Conservation (phyloP, 35 echinoderm and acorn worm genomes). For the Apostichopus californicus region DNA sequence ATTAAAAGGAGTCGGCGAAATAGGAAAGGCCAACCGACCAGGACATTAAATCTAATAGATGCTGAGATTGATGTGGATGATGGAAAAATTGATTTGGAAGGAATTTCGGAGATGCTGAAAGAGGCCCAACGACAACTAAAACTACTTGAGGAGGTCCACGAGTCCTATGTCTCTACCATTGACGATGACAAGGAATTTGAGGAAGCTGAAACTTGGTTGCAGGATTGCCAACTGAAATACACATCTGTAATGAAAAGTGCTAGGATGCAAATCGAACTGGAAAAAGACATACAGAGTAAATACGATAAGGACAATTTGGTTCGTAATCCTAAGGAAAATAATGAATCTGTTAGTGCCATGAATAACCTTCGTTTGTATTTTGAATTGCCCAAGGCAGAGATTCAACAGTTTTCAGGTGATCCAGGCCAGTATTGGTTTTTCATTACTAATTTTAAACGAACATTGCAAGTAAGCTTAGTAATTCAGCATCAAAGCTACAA, state of each 20-base stretch:
- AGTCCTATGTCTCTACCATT: no score
- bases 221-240: constrained; percentile 30
- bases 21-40: constrained; percentile 11
- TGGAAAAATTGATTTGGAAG: no score
- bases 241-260: not conserved
- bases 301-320: not conserved
- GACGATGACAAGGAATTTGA: no score
- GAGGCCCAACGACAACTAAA: no score
- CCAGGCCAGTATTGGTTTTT: no score
- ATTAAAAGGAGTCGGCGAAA: not conserved
- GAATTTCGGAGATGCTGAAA: not conserved
- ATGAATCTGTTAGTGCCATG: no score
- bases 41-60: constrained; percentile 37
- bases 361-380: no score
- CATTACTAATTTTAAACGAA: no score
- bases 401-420: constrained; percentile 8
- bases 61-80: not conserved
- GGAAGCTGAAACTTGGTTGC: not conserved
- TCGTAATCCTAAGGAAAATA: not conserved
- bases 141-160: no score
- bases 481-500: no score
- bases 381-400: constrained; percentile 15
- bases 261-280: not conserved
- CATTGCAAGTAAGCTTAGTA: no score
- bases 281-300: not conserved